Percentiles rank a stretch among this genome's conserved stretches.
Evolutionary conservation across 2,888 invertebrate species (phyloP).

Genomic region (Ditula angustiorana): DNA sequence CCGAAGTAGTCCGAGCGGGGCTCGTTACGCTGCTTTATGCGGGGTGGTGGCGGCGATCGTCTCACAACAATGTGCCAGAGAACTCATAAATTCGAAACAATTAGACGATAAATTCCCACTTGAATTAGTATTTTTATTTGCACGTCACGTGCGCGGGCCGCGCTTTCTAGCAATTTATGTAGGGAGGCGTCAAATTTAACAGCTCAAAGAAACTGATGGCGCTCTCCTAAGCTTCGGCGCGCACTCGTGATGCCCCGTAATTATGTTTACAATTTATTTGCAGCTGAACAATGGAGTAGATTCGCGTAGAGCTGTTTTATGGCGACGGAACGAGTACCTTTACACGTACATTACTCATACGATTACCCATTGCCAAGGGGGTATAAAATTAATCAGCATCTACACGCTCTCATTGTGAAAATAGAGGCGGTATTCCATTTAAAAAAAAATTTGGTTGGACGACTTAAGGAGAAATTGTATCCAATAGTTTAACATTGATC

Average conservation of each 20-base stretch:
- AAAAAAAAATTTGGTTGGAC: neutral
- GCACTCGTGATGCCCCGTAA: constrained; percentile 68
- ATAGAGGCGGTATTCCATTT: neutral
- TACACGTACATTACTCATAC: constrained; percentile 38
- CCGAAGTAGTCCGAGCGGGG: constrained; percentile 52
- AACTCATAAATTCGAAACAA: constrained; percentile 77
- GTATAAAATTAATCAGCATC: constrained; percentile 26
- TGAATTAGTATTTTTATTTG: constrained; percentile 79
- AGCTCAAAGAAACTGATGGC: constrained; percentile 74
- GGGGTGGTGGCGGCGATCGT: constrained; percentile 61
- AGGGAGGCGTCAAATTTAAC: constrained; percentile 74
- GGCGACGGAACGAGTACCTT: constrained; percentile 39
- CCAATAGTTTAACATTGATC: constrained; percentile 35
- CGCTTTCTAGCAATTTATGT: constrained; percentile 71
- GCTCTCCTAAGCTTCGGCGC: constrained; percentile 63
- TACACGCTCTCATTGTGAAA: neutral
- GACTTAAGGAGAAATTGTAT: constrained; percentile 19
- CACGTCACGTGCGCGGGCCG: constrained; percentile 75
- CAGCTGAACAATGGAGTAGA: constrained; percentile 58
- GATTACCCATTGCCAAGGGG: constrained; percentile 27
- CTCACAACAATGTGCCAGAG: constrained; percentile 67
- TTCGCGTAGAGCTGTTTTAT: constrained; percentile 45
- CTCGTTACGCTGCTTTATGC: constrained; percentile 70
- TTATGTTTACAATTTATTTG: constrained; percentile 73
- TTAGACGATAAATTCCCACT: constrained; percentile 76